Base-by-base conservation (phyloP, 2,888 invertebrate species). In the Lithophane semibrunnea region DNA sequence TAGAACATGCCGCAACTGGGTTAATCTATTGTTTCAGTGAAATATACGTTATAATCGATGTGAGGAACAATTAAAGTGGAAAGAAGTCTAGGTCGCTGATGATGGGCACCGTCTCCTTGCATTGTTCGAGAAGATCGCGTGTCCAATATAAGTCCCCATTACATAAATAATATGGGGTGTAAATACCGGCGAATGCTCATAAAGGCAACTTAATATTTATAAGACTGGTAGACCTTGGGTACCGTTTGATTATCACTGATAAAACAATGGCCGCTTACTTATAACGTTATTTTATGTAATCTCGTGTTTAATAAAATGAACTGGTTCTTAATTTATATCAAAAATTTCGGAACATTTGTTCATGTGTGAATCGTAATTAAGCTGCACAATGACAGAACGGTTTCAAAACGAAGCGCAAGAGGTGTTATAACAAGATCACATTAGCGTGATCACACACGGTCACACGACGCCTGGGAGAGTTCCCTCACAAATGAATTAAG, bases 81-180 rank as follows among this genome's bases (percentile, higher is more conserved):
- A 95, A 96, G 94, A 95, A 95, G 95, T 96, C 95, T 96, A 96
- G 96, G 96, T 93, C 96, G 93, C 87, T 82, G 90, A 86, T 90
- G 93, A 91, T 90, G 90, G 89, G 89, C 89, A 89, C 83, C 86
- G 90, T 94, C 95, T 96, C 96, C 96, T 96, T 96, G 96, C 96
- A 96, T 96, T 96, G 96, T 96, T 94, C 90, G 91, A 86, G 90
- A 89, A 82, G 91, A 95, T 96, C 94, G 96, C 96, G 96, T 96
- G 96, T 93, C 91, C 93, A 94, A 91, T 94, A 91, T 94, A 93
- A 95, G 96, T 95, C 96, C 96, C 92, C 96, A 92, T 93, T 96
- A 93, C 96, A 96, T 96, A 96, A 96, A 93, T 95, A 95, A 93
- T 94, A 92, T 93, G 92, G 95, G 95, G 94, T 94, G 94, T 92